Conservation (phyloP, 2,113 vertebrate species). For the Lagopus muta region DNA sequence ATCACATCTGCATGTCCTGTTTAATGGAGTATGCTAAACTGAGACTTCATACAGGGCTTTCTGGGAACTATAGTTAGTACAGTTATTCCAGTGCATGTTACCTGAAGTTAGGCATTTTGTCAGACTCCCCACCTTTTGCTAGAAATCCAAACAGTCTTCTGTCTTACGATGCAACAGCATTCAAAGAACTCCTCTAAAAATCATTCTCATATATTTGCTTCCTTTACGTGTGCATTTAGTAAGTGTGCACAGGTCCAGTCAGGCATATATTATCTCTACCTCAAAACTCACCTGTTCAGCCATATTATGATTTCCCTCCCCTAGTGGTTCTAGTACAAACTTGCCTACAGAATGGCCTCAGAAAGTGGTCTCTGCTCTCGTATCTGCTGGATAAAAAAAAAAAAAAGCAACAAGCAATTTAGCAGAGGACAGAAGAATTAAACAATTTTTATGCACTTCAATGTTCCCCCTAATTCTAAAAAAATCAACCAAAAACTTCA, state of each 20-base stretch:
- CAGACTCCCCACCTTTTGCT: background rate
- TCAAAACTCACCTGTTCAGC: background rate
- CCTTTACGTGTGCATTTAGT: background rate
- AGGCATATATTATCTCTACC: background rate
- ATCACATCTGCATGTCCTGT: background rate
- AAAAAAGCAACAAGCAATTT: background rate
- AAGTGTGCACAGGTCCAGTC: background rate
- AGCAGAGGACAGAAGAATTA: background rate
- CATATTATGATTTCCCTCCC: background rate
- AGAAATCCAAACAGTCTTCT: background rate
- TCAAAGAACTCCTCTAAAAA: background rate
- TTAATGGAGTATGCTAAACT: background rate
- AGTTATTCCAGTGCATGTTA: background rate
- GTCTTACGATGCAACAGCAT: background rate
- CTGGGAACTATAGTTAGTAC: background rate
- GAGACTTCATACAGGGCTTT: background rate
- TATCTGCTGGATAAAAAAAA: constrained; percentile 16
- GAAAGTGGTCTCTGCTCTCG: background rate
- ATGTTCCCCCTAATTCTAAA: constrained; percentile 26
- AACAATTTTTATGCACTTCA: background rate
- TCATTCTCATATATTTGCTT: background rate
- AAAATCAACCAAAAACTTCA: background rate
- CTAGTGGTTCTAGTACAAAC: background rate
- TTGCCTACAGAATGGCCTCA: background rate
- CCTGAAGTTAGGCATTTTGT: background rate